Evolutionary conservation across 2,113 vertebrate genomes (phyloP), one percentile per base, ranked within the genome.

Genomic region (Anguilla japonica): DNA sequence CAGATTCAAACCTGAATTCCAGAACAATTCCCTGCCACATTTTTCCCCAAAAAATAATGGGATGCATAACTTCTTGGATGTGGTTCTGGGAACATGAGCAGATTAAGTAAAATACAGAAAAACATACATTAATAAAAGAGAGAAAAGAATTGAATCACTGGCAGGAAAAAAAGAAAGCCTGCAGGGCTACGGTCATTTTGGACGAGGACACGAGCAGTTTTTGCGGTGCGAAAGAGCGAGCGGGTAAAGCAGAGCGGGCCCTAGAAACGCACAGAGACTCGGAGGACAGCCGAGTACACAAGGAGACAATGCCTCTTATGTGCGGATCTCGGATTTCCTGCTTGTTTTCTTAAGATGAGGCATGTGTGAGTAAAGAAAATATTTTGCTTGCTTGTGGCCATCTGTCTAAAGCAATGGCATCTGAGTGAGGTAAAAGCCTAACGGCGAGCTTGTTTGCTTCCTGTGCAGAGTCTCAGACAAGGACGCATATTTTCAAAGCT

Each of bases 251-350:
- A 93, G 92, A 93, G 90, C 86, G 50, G 87, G 86, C 84, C 71
- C 89, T 87, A 87, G 88, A 86, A 87, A 63, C 88, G 88, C n/a
- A 60, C 84, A 84, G 89, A 92, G 8, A 40, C 26, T 13, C 46
- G 39, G 11, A 41, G 82, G 50, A 57, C 22, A 26, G 5, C 41
- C 15, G 26, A 63, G 11, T 34, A 87, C 87, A 90, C 89, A 90
- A 87, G 86, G 90, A 88, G 84, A 95, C 95, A 95, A 95, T 94
- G 91, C 89, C 88, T 86, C 90, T 91, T 89, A 92, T 95, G 91
- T 91, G 90, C 92, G 89, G 92, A 95, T 94, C 94, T 95, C 94
- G 93, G 90, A 95, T 96, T 96, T 95, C 94, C 91, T 90, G 90
- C 87, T 34, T 94, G 93, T 95, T 95, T 93, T 95, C 87, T 91